Conservation (phyloP, 1,140 invertebrate species). For the Eurytemora carolleeae region DNA sequence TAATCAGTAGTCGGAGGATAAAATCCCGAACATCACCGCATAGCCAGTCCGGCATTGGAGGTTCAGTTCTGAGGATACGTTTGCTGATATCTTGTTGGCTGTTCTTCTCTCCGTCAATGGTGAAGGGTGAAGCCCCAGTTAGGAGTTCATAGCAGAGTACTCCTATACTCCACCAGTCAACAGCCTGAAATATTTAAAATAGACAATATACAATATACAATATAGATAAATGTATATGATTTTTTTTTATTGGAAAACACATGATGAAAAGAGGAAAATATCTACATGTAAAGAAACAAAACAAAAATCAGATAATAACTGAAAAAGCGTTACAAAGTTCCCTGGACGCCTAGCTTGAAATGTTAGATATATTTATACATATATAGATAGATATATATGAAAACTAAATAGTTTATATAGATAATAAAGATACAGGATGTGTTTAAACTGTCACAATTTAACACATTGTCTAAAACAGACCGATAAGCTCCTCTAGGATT, state of each 20-base stretch:
- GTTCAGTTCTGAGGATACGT: constrained; percentile 62
- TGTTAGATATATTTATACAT: too few species aligned
- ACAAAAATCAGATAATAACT: constrained; percentile 16
- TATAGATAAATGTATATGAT: too few species aligned
- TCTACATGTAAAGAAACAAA: too few species aligned
- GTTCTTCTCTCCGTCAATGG: constrained; percentile 75
- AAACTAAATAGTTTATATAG: too few species aligned
- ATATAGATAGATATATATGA: too few species aligned
- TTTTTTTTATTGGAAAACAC: constrained; percentile 2
- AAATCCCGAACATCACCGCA: constrained; percentile 40
- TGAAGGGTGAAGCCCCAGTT: constrained; percentile 94
- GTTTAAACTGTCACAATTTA: too few species aligned
- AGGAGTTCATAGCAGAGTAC: constrained; percentile 86
- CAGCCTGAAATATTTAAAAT: constrained; percentile 52
- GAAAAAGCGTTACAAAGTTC: too few species aligned
- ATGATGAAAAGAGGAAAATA: constrained; percentile 14
- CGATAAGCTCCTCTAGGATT: too few species aligned
- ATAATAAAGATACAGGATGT: too few species aligned
- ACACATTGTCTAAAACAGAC: too few species aligned
- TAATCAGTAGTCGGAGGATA: constrained; percentile 54
- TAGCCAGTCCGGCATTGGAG: constrained; percentile 55
- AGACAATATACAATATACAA: too few species aligned
- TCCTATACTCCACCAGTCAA: constrained; percentile 96
- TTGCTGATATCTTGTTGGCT: constrained; percentile 72
- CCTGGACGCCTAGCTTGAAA: too few species aligned